Conservation (phyloP, 2,888 invertebrate genomes). For the Syrphus vitripennis region DNA sequence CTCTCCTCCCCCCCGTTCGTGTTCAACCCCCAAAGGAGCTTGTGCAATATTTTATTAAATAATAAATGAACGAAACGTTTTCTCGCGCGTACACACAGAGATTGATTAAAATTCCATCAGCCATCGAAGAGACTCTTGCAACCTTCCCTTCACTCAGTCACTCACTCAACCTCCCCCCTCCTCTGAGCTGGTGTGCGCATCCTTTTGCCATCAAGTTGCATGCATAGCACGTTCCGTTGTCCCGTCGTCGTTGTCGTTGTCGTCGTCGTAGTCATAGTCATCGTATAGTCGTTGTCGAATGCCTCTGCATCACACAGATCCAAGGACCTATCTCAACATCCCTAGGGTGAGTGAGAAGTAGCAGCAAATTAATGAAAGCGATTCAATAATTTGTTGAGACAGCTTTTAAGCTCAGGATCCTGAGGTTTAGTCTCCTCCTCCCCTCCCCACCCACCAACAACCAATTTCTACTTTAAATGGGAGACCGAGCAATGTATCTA, state of each 20-base stretch:
- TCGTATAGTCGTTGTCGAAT: constrained; percentile 15
- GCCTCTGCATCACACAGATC: background rate
- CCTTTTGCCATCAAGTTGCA: constrained; percentile 37
- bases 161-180: background rate
- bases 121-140: constrained; percentile 54
- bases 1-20: background rate
- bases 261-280: background rate
- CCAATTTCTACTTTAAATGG: background rate
- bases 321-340: constrained; percentile 69
- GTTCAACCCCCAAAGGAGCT: constrained; percentile 11
- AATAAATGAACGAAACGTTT: constrained; percentile 68
- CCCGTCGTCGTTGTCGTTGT: constrained; percentile 18
- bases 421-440: background rate
- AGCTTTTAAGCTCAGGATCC: constrained; percentile 67
- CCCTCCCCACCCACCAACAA: background rate
- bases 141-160: background rate
- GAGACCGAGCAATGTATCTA: background rate
- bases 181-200: constrained; percentile 2
- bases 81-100: constrained; percentile 66
- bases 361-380: constrained; percentile 72
- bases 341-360: constrained; percentile 51
- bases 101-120: constrained; percentile 71
- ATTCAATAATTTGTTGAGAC: constrained; percentile 73
- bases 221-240: constrained; percentile 55
- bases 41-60: constrained; percentile 68